Base-by-base conservation (phyloP, 2,113 vertebrate genomes). In the Cygnus atratus region DNA sequence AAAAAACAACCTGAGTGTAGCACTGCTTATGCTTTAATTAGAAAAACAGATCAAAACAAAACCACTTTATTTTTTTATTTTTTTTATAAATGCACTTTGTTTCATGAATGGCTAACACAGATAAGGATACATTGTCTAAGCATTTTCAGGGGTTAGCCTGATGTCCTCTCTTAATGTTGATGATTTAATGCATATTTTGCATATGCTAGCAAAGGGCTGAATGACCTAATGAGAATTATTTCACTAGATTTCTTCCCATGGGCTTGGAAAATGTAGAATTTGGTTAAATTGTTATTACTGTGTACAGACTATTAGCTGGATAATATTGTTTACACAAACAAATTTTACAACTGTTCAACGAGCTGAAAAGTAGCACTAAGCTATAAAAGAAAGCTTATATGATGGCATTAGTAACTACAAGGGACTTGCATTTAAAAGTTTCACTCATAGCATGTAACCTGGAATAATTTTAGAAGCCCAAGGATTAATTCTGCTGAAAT, bases 301-400 rank as follows among this genome's bases (percentile, higher is more conserved):
- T 62, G 39, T 76, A 41, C n/a, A 96, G 78, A 20, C 85, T 94
- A 71, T 94, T 91, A 94, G 77, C 61, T 88, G 46, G 35, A 55
- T 65, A 93, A 93, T 70, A 91, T 54, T 96, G 46, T 95, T 94
- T 90, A 79, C 81, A 71, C 87, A 92, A 86, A 90, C 73, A 93
- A 94, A 78, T 92, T 90, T 62, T 77, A 35, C 43, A 84, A 85
- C 77, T 87, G 37, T 79, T 92, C 66, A 95, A 26, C 4, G n/a
- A 95, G 83, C 62, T 96, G 74, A 91, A 95, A 95, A 95, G 37
- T 39, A 93, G 13, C 25, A 76, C 28, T 83, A 50, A 48, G 54
- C 20, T 88, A 17, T 37, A 87, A 50, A 87, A 83, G 41, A 84
- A 80, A 92, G 78, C 52, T 68, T 78, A 43, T 37, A 24, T 91